These are phyloP conservation scores for Teleiodes luculella DNA, from an alignment of 2,888 invertebrate species.

Conservation along the genomic window DNA sequence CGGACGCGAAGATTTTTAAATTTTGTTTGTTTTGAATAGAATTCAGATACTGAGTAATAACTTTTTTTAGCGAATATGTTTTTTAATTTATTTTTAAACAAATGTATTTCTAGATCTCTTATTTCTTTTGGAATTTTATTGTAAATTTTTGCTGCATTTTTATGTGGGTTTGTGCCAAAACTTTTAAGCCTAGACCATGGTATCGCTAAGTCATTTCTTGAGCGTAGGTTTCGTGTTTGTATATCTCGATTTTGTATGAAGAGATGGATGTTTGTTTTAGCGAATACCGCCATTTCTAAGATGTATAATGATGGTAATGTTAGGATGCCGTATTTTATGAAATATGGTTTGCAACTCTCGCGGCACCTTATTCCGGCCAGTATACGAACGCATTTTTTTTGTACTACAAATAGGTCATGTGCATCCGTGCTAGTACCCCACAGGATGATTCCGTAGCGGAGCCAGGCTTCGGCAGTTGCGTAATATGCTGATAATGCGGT, in stretches of 20 bases:
- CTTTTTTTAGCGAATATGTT: too few species aligned
- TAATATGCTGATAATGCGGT: constrained; percentile 4
- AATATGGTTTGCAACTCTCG: not conserved
- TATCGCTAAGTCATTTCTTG: not conserved
- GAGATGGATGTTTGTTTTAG: not conserved
- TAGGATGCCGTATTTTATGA: not conserved
- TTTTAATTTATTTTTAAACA: too few species aligned
- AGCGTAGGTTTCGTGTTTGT: not conserved
- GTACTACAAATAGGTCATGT: not conserved
- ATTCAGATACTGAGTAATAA: too few species aligned
- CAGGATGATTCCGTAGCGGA: constrained; percentile 11
- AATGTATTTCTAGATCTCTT: too few species aligned
- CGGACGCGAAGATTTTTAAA: too few species aligned
- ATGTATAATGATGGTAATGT: not conserved
- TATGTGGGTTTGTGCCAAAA: too few species aligned
- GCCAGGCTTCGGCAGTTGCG: not conserved
- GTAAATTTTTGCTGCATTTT: too few species aligned
- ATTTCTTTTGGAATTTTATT: too few species aligned
- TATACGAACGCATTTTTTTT: not conserved
- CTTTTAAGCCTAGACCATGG: not conserved
- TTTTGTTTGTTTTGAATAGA: too few species aligned
- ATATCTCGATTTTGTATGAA: not conserved
- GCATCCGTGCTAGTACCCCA: constrained; percentile 12
- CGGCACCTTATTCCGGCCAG: not conserved
- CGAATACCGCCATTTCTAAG: not conserved